Percentiles rank a stretch among this genome's conserved stretches.
Conservation (phyloP, 2,888 invertebrate genomes). For the Monochamus alternatus region DNA sequence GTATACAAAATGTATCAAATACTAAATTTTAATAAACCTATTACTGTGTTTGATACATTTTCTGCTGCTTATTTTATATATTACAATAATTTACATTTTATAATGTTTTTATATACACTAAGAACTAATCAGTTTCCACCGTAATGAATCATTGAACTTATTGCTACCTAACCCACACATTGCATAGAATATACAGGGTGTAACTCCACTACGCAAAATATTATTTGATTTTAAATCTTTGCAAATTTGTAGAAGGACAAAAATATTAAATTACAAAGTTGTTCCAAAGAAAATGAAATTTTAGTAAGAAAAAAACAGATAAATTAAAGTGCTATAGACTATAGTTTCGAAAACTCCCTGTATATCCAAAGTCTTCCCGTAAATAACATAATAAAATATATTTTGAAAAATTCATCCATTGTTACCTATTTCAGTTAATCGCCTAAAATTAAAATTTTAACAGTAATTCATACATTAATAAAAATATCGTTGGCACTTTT, state of each 20-base stretch:
- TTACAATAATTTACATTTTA: conserved; percentile 34
- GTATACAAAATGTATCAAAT: conserved; percentile 35
- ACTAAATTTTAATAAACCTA: conserved; percentile 23
- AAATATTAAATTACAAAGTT: too few species aligned
- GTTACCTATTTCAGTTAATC: neutral
- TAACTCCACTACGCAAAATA: too few species aligned
- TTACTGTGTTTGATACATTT: conserved; percentile 32
- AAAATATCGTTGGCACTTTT: conserved; percentile 8
- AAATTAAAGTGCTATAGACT: neutral
- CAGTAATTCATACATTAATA: too few species aligned
- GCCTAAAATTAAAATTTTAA: too few species aligned
- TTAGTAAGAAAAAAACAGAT: too few species aligned
- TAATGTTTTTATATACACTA: conserved; percentile 25
- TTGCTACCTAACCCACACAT: conserved; percentile 16
- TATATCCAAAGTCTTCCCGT: neutral
- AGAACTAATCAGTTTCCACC: conserved; percentile 1
- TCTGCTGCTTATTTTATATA: conserved; percentile 20
- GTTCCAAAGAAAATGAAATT: too few species aligned
- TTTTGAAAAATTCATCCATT: neutral
- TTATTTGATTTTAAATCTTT: too few species aligned
- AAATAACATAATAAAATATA: neutral
- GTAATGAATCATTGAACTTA: conserved; percentile 4
- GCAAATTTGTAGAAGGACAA: neutral
- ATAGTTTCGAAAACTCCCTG: neutral
- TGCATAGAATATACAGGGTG: neutral